Base-by-base conservation (phyloP, 2,797 vertebrate genomes). In the Loriculus beryllinus region DNA sequence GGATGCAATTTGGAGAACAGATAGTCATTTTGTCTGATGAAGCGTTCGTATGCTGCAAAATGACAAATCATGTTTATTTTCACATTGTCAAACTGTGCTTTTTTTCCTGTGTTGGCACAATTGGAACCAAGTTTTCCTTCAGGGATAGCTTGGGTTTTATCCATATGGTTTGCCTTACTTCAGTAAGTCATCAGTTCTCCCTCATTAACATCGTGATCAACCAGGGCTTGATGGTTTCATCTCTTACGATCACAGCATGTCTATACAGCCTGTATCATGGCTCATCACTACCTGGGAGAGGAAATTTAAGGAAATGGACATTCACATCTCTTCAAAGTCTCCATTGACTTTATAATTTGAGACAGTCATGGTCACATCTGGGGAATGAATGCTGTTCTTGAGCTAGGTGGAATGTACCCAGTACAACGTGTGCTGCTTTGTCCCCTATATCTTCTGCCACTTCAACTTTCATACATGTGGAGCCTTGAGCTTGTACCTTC, bases 181-280 rank as follows among this genome's bases (percentile, higher is more conserved):
- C 31, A 65, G 86, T 78, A 93, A 95, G 65, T 64, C 87, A 83
- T 95, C 90, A 68, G 80, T 89, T 95, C 89, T 89, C 82, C 92
- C 88, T 96, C 96, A 95, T 97, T 96, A 96, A 93, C 60, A 3
- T 43, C 64, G 91, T 78, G 95, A 95, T 93, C 93, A 93, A 23
- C 70, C 82, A 35, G 19, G 75, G 51, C 72, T 80, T 75, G 93
- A 78, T 82, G 83, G 83, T 45, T 85, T 88, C 85, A 91, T 85
- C 87, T 92, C 89, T 80, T 26, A 35, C 1, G 2, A 62, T 84
- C 74, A 51, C 80, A 77, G 80, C 75, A 71, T 8, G 10, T 60
- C 79, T 42, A n/a, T 64, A 77, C 51, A 76, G 67, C 15, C 83
- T 85, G 31, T 31, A 47, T 68, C 75, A 21, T 17, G 59, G 74